A percentile compares a stretch with the other conserved stretches of the same genome.
These are phyloP conservation scores for Marasmarcha lunaedactyla DNA, from an alignment of 2,888 invertebrate genomes.

Conservation along the genomic window DNA sequence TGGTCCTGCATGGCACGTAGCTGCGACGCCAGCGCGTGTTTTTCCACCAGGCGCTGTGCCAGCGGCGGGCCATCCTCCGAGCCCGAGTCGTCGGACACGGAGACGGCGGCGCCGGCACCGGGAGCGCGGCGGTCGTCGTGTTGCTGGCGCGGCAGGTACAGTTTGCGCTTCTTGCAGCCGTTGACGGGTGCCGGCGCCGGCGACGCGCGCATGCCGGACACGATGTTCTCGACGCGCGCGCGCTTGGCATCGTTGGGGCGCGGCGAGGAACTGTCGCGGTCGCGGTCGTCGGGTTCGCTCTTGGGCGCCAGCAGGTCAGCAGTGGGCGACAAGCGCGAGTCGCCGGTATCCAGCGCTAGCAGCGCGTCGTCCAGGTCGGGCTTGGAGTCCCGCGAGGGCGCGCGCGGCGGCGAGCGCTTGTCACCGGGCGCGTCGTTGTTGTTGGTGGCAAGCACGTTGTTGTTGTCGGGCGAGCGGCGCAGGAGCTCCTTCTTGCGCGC, in stretches of 20 bases:
- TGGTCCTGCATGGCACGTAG: constrained; percentile 90
- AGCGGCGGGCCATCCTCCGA: constrained; percentile 83
- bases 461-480: constrained; percentile 71
- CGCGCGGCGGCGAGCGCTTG: constrained; percentile 71
- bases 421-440: constrained; percentile 68
- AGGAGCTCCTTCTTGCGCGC: constrained; percentile 87
- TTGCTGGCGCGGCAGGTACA: constrained; percentile 95
- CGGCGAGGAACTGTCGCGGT: constrained; percentile 71
- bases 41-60: constrained; percentile 87
- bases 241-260: constrained; percentile 86
- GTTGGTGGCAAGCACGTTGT: constrained; percentile 68
- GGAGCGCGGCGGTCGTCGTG: constrained; percentile 52
- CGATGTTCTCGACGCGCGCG: constrained; percentile 94
- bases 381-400: constrained; percentile 74
- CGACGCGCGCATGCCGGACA: constrained; percentile 92
- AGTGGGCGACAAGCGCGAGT: constrained; percentile 62
- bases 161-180: constrained; percentile 95
- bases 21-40: constrained; percentile 87
- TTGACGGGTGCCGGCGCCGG: constrained; percentile 87
- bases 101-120: constrained; percentile 70
- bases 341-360: constrained; percentile 70
- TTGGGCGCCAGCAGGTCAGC: constrained; percentile 73
- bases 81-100: constrained; percentile 77
- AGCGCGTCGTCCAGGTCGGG: constrained; percentile 73
- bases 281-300: constrained; percentile 74